These are phyloP conservation scores for Luperina testacea DNA, from an alignment of 2,888 invertebrate species.

Conservation along the genomic window DNA sequence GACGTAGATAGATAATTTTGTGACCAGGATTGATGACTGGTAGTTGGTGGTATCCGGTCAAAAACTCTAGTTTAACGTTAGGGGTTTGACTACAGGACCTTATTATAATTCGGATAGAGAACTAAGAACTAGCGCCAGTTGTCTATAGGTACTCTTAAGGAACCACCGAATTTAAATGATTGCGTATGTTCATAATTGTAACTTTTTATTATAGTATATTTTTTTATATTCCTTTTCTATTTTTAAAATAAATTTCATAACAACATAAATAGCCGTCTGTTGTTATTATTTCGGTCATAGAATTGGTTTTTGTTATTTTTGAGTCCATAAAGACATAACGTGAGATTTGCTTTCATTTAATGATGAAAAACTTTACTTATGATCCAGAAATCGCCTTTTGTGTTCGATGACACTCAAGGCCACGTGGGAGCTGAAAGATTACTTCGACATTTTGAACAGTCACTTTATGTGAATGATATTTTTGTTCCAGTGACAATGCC, in stretches of 20 bases:
- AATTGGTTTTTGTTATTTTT: background rate
- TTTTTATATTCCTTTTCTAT: background rate
- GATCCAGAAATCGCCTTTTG: background rate
- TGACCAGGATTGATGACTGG: background rate
- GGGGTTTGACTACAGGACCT: background rate
- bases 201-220: no score
- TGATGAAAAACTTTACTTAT: background rate
- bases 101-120: background rate
- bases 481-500: constrained; percentile 89
- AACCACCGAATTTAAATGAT: background rate
- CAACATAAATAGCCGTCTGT: background rate
- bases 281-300: background rate
- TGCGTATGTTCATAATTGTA: background rate
- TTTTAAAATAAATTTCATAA: background rate
- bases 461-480: background rate
- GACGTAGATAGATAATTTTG: background rate
- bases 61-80: background rate
- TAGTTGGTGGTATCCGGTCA: background rate
- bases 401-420: background rate
- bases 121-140: background rate
- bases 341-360: background rate
- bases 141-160: background rate
- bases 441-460: background rate
- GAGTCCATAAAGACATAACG: background rate
- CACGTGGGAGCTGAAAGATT: background rate